Evolutionary conservation across 2,113 vertebrate species (phyloP), one percentile per base, ranked within the genome.

Genomic region (Otis tarda): DNA sequence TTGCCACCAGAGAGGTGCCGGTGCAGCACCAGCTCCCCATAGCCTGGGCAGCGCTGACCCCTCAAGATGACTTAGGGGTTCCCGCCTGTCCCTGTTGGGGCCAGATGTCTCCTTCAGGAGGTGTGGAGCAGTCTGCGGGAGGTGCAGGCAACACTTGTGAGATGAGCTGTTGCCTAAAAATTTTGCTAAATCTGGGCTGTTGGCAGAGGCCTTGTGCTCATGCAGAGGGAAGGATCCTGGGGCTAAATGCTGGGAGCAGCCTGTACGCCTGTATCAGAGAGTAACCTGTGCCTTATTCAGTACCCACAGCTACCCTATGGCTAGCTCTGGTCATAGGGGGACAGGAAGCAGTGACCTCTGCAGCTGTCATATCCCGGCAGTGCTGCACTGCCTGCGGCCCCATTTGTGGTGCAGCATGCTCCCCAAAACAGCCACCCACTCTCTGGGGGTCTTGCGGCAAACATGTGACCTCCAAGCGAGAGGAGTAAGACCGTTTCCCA

Each of bases 391-490:
- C 60, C n/a, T 20, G 37, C 8, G 18, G 20, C 5, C 3, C 24
- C 28, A 5, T 28, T 27, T 16, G 9, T 30, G 37, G 12, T 56
- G 16, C 68, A 60, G 10, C 9, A 14, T 1, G 6, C 17, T 65
- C 47, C 60, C 23, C 3, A 82, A 69, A 82, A 1, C 17, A 20
- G 30, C 22, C 21, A 49, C 23, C 21, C 9, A 6, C 21, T 49
- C 23, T 47, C 30, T 2, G 12, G 14, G 45, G 10, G 12, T 13
- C 52, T 81, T 0, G 0, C 0, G 0, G 13, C 2, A 1, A 43
- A 47, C 0, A 3, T 14, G 7, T 1, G 1, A 20, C 12, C 12
- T 76, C 22, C n/a, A n/a, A 20, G 15, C 0, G 0, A 50, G 43
- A 3, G 24, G 6, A 71, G 2, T 22, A 31, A 55, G n/a, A 43